Evolutionary conservation across 2,113 vertebrate species (phyloP).

Genomic region (Gymnorhina tibicen): DNA sequence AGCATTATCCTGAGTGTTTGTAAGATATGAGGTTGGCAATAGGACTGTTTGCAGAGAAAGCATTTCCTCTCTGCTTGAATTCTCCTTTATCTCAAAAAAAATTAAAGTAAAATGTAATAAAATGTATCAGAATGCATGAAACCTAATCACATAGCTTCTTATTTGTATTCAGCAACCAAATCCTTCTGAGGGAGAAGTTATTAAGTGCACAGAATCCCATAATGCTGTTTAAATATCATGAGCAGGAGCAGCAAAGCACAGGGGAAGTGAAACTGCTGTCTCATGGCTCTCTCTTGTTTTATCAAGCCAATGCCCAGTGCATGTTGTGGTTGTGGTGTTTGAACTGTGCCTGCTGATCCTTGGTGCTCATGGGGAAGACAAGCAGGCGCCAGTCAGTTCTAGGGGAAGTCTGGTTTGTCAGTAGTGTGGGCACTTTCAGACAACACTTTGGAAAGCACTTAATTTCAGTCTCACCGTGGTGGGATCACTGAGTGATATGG

Average conservation of each 20-base stretch:
- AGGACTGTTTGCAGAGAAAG: neutral
- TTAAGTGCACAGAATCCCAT: slow-evolving; percentile 35
- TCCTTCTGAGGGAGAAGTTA: slow-evolving; percentile 7
- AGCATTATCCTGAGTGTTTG: neutral
- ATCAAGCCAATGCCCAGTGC: neutral
- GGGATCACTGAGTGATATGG: neutral
- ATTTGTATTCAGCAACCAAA: slow-evolving; percentile 38
- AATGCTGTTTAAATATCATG: slow-evolving; percentile 59
- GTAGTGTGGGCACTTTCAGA: neutral
- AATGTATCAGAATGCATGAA: slow-evolving; percentile 20
- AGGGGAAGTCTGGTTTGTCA: neutral
- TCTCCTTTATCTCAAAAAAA: neutral
- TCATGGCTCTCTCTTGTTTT: neutral
- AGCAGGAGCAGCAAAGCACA: neutral
- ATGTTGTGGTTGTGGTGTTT: neutral
- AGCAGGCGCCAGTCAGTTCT: rapidly evolving
- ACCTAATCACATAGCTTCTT: slow-evolving; percentile 7
- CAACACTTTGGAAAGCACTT: neutral
- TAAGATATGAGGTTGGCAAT: neutral
- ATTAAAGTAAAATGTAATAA: neutral
- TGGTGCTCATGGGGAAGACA: neutral
- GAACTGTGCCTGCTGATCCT: neutral
- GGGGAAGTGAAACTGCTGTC: slow-evolving; percentile 18
- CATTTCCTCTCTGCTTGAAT: neutral
- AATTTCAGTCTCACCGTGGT: neutral